These are phyloP conservation scores for Drosophila pegasa DNA, from an alignment of 2,888 invertebrate genomes.

Conservation along the genomic window DNA sequence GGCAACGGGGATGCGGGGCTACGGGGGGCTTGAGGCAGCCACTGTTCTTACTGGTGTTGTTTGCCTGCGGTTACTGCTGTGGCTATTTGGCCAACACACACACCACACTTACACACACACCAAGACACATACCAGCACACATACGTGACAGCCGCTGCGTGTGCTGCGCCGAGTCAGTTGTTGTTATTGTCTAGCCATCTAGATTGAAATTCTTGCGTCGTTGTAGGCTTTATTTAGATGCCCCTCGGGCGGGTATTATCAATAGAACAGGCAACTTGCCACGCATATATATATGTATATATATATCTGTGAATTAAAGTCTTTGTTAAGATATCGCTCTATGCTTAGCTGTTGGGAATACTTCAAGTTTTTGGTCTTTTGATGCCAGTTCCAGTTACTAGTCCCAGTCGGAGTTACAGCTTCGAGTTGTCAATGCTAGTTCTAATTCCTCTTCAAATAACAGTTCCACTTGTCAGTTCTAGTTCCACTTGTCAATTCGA, in stretches of 20 bases:
- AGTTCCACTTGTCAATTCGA: not conserved
- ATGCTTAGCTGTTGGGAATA: not conserved
- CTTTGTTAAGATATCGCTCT: too few species aligned
- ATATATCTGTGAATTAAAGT: not conserved
- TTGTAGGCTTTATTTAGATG: slow-evolving; percentile 15
- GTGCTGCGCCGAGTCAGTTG: slow-evolving; percentile 11
- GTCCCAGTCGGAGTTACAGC: not conserved
- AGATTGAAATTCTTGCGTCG: slow-evolving; percentile 49
- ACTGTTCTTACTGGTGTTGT: slow-evolving; percentile 43
- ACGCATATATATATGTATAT: not conserved
- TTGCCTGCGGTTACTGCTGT: slow-evolving; percentile 63
- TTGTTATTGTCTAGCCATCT: slow-evolving; percentile 51
- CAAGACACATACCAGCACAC: slow-evolving; percentile 7
- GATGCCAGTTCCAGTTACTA: not conserved
- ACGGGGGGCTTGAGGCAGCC: slow-evolving; percentile 12
- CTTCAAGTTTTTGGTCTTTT: not conserved
- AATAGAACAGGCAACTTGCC: not conserved
- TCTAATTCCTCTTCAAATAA: not conserved
- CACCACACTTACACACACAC: slow-evolving; percentile 19
- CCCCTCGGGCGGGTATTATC: slow-evolving; percentile 2
- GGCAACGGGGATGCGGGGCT: not conserved
- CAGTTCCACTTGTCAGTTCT: not conserved
- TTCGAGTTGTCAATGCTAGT: not conserved
- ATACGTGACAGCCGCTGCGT: slow-evolving; percentile 18
- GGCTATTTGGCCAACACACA: slow-evolving; percentile 51